Percentiles rank a stretch among this genome's conserved stretches.
phyloP scores from a whole-genome alignment of 2,797 vertebrate species.

The Chaetodon trifasciatus region DNA sequence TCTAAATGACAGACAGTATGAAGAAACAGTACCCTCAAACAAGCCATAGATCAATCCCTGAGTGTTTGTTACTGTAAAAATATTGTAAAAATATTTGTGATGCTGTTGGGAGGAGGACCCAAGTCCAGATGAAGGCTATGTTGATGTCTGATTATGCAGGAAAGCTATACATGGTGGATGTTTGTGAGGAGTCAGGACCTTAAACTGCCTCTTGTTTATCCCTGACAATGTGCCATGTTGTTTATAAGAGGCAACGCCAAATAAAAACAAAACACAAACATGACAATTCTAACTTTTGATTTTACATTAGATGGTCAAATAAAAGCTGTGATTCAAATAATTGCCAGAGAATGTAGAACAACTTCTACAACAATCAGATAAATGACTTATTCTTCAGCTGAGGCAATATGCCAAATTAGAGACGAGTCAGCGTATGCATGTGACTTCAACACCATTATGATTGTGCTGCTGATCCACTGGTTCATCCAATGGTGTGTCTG shows the following conservation, averaged over 20 bases:
- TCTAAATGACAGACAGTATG: background rate
- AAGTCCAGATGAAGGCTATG: background rate
- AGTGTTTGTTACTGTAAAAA: background rate
- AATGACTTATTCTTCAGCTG: too few species aligned
- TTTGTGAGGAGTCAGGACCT: background rate
- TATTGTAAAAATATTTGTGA: background rate
- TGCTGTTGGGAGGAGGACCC: background rate
- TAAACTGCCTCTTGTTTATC: background rate
- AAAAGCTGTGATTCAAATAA: too few species aligned
- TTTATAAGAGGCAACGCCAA: background rate
- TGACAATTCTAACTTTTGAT: background rate
- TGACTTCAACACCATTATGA: background rate
- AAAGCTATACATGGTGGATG: background rate
- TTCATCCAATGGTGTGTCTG: background rate
- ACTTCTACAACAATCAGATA: too few species aligned
- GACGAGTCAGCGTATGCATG: background rate
- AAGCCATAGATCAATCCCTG: background rate
- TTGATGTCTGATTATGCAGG: background rate
- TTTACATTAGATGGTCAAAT: too few species aligned
- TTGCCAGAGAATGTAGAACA: too few species aligned
- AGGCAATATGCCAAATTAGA: background rate
- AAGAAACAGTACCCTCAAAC: background rate
- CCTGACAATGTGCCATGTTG: background rate
- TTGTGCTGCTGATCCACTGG: background rate
- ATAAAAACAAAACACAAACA: background rate